Conservation (phyloP, 2,113 vertebrate species). For the Pelusios castaneus region DNA sequence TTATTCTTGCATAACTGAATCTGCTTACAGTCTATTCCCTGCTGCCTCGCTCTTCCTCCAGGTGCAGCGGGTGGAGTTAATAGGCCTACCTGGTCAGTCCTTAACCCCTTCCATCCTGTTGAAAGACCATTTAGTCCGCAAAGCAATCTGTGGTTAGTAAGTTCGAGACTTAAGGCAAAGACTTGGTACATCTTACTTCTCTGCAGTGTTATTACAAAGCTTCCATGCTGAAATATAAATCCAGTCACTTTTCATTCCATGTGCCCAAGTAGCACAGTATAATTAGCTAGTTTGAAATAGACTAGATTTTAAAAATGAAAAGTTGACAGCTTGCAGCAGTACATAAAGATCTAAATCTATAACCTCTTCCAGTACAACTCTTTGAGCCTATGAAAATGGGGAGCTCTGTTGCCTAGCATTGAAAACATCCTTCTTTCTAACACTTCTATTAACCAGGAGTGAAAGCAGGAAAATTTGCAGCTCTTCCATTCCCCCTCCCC, state of each 20-base stretch:
- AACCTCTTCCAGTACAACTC: background rate
- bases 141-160: background rate
- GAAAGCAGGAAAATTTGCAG: background rate
- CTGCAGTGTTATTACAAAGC: background rate
- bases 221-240: background rate
- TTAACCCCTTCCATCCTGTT: background rate
- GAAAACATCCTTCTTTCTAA: background rate
- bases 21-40: no score
- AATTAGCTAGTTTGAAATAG: background rate
- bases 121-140: background rate
- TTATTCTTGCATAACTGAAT: no score
- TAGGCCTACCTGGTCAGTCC: no score
- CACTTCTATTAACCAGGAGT: background rate
- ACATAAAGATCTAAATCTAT: background rate
- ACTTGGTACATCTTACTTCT: background rate
- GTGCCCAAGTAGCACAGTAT: background rate
- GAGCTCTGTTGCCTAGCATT: background rate
- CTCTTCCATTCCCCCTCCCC: background rate
- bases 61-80: no score
- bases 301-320: background rate
- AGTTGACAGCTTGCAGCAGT: background rate
- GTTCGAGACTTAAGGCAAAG: background rate
- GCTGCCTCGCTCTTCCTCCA: no score
- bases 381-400: background rate
- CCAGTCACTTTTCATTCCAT: background rate